Percentiles rank a stretch among this genome's conserved stretches.
These are phyloP conservation scores for Misgurnus mizolepis DNA, from an alignment of 2,113 vertebrate species.

Conservation along the genomic window DNA sequence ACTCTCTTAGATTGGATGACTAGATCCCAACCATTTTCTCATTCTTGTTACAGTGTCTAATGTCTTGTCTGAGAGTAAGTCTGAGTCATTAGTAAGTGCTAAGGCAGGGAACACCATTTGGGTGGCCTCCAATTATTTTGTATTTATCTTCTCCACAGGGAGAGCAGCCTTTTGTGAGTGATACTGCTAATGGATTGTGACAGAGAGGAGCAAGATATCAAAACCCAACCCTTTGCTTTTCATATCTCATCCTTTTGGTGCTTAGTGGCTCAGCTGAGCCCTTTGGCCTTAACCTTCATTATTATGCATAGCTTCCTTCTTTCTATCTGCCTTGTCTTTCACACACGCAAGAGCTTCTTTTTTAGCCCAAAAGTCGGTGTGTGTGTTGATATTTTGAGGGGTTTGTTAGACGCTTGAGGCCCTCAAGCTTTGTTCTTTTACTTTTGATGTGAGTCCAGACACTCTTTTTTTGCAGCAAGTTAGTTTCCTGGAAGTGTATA, in stretches of 20 bases:
- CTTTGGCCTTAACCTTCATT: conserved; percentile 58
- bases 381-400: not conserved
- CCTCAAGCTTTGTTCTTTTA: not conserved
- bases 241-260: conserved; percentile 41
- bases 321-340: conserved; percentile 12
- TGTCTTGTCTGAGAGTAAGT: not conserved
- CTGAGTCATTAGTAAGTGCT: conserved; percentile 42
- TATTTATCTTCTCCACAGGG: conserved; percentile 29
- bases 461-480: no score
- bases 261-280: conserved; percentile 45
- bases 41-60: conserved; percentile 1
- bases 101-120: conserved; percentile 1
- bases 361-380: conserved; percentile 7
- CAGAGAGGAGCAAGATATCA: conserved; percentile 50
- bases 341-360: conserved; percentile 22
- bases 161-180: conserved; percentile 33
- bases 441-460: not conserved
- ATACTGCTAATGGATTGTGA: conserved; percentile 43
- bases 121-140: conserved; percentile 38
- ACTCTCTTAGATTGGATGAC: not conserved
- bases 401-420: not conserved
- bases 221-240: conserved; percentile 20
- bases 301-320: conserved; percentile 71
- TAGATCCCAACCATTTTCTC: not conserved
- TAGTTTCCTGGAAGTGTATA: no score